Evolutionary conservation across 2,888 invertebrate species (phyloP).

Genomic region (Cryptus viduatorius): DNA sequence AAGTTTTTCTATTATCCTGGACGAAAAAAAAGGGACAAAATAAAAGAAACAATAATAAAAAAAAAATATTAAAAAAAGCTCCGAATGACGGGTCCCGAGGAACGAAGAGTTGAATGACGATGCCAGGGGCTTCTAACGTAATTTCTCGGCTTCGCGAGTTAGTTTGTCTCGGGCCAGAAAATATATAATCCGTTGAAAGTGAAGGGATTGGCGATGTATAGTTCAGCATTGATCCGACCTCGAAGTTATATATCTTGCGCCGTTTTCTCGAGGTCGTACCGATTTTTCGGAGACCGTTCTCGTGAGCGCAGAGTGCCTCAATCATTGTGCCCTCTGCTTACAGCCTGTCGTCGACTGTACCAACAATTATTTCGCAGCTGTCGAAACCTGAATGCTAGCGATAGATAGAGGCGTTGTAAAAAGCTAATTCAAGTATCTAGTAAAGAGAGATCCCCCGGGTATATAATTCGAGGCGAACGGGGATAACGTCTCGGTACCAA

Average conservation of each 20-base stretch:
- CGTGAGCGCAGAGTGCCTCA: neutral
- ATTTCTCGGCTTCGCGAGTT: constrained; percentile 26
- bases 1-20: neutral
- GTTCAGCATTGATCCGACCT: constrained; percentile 71
- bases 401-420: constrained; percentile 36
- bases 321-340: constrained; percentile 5
- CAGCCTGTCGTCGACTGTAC: neutral
- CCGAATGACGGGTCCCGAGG: neutral
- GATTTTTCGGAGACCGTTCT: constrained; percentile 51
- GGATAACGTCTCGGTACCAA: constrained; percentile 39
- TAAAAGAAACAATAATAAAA: constrained; percentile 18
- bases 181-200: constrained; percentile 69
- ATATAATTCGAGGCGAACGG: constrained; percentile 10
- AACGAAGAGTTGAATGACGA: neutral
- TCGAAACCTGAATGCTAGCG: neutral
- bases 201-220: constrained; percentile 71
- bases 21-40: neutral
- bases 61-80: neutral
- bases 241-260: constrained; percentile 60
- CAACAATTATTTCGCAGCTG: neutral
- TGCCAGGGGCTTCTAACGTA: neutral
- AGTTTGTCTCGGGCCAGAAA: constrained; percentile 56
- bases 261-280: constrained; percentile 67
- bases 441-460: constrained; percentile 13
- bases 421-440: constrained; percentile 40